These are phyloP conservation scores for Naso thynnoides DNA, from an alignment of 2,797 vertebrate genomes.

Conservation along the genomic window DNA sequence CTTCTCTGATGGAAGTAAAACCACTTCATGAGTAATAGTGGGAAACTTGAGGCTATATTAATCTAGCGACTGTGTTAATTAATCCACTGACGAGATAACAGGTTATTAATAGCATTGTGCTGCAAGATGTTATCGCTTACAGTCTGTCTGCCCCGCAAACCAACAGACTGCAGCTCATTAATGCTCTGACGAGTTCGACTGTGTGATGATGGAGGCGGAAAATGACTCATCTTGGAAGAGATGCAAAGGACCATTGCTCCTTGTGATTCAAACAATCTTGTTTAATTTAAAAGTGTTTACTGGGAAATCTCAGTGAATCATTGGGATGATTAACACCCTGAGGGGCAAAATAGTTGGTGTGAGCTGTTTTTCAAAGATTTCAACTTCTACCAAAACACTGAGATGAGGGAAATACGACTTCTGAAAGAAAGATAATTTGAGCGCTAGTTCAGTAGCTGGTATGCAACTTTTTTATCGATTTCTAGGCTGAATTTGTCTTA, in stretches of 20 bases:
- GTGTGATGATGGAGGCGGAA: constrained; percentile 44
- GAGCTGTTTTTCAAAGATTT: neutral
- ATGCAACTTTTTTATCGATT: neutral
- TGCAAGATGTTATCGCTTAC: constrained; percentile 75
- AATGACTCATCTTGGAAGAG: constrained; percentile 45
- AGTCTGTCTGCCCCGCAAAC: constrained; percentile 54
- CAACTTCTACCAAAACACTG: neutral
- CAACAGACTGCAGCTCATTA: constrained; percentile 59
- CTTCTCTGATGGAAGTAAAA: constrained; percentile 37
- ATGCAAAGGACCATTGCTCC: constrained; percentile 29
- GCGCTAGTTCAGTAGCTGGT: neutral
- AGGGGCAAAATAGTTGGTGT: constrained; percentile 12
- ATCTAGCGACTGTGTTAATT: constrained; percentile 71
- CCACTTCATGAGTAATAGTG: constrained; percentile 65
- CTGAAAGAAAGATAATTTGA: constrained; percentile 1
- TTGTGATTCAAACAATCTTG: constrained; percentile 26
- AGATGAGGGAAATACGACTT: neutral
- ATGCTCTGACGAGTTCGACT: constrained; percentile 50
- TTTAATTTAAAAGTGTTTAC: constrained; percentile 52
- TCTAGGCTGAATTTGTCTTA: neutral
- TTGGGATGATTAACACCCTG: constrained; percentile 9
- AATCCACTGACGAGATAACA: constrained; percentile 75
- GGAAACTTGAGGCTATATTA: constrained; percentile 68
- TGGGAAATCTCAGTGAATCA: constrained; percentile 27
- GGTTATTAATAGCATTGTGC: constrained; percentile 81